phyloP scores from a whole-genome alignment of 1,140 invertebrate species.

The Heliconius nattereri region DNA sequence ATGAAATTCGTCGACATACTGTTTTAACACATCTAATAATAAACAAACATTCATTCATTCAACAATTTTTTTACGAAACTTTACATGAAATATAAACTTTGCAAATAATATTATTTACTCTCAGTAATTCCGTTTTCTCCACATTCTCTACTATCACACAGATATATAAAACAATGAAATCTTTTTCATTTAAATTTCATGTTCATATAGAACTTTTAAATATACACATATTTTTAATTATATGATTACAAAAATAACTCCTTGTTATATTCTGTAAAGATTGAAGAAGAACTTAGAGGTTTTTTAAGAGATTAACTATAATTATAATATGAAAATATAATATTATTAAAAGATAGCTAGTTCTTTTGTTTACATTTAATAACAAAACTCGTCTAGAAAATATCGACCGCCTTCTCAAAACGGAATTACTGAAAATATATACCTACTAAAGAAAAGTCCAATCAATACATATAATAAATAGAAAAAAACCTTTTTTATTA shows the following conservation, averaged over 20 bases:
- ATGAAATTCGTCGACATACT: no score
- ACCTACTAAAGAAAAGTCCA: not conserved
- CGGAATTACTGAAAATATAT: not conserved
- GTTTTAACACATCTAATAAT: not conserved
- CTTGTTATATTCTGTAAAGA: no score
- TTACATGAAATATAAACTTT: not conserved
- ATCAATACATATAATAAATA: conserved; percentile 1
- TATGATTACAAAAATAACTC: no score
- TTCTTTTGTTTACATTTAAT: no score
- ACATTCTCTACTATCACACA: not conserved
- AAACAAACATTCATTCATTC: not conserved
- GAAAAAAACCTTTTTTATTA: not conserved
- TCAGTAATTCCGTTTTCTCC: not conserved
- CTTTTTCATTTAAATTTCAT: no score
- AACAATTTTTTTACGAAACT: not conserved
- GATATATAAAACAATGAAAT: not conserved
- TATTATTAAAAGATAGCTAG: no score
- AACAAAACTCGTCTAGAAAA: no score
- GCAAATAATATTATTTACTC: not conserved
- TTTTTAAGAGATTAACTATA: no score
- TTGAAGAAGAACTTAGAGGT: no score
- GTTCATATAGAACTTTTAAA: no score
- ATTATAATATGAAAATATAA: no score
- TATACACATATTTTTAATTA: no score
- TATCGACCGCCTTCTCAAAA: not conserved